These are phyloP conservation scores for Megalonaias nervosa DNA, from an alignment of 1,140 invertebrate species.

Conservation along the genomic window DNA sequence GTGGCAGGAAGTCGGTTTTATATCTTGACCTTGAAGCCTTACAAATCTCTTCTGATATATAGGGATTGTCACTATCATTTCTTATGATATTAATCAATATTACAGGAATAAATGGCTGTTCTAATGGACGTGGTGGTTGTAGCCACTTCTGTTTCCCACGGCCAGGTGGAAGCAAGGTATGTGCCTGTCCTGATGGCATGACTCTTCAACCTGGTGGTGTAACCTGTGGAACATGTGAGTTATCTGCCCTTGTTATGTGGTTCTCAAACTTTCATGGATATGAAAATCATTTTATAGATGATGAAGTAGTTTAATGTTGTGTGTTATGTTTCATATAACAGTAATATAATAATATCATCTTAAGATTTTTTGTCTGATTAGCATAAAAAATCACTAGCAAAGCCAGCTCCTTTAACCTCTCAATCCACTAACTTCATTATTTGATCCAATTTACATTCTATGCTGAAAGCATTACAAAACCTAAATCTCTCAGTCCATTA, in stretches of 20 bases:
- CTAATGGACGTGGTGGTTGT: conserved; percentile 80
- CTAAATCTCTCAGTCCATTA: too few relatives aligned
- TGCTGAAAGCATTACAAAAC: too few relatives aligned
- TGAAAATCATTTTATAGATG: neutral
- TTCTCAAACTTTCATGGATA: conserved; percentile 9
- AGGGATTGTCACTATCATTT: too few relatives aligned
- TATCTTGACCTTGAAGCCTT: neutral
- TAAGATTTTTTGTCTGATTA: neutral
- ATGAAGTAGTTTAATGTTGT: neutral
- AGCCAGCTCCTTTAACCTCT: neutral
- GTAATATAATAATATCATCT: conserved; percentile 5
- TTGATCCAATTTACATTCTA: too few relatives aligned
- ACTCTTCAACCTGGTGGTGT: conserved; percentile 83
- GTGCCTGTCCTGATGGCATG: conserved; percentile 86
- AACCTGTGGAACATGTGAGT: conserved; percentile 77
- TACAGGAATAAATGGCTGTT: conserved; percentile 49
- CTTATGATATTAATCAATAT: conserved; percentile 8
- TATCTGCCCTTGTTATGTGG: neutral
- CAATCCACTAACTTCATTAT: too few relatives aligned
- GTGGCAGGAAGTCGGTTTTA: neutral
- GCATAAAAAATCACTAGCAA: neutral
- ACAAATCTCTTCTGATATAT: neutral
- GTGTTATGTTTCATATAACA: neutral
- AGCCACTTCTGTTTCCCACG: conserved; percentile 95
- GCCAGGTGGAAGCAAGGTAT: conserved; percentile 73